These are phyloP conservation scores for Tetanocera ferruginea DNA, from an alignment of 2,888 invertebrate genomes.

Conservation along the genomic window DNA sequence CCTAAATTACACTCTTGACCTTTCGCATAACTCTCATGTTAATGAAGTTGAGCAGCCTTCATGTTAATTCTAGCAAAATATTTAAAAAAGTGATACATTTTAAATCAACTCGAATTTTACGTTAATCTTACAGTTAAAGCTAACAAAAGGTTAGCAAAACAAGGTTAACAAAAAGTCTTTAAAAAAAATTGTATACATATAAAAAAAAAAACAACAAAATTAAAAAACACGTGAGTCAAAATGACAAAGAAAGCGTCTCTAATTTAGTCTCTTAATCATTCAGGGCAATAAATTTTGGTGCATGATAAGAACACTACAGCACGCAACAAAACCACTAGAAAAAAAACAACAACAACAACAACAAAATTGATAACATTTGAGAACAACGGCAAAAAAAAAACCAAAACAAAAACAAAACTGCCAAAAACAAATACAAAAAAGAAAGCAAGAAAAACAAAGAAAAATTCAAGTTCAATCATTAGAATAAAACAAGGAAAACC, in stretches of 20 bases:
- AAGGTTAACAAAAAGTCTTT: too few species aligned
- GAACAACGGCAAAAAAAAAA: neutral
- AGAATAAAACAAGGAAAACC: neutral
- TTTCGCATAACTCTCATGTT: too few species aligned
- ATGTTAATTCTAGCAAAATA: neutral
- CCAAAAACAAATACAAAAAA: neutral
- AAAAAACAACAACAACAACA: slow-evolving; percentile 37
- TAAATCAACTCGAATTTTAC: neutral
- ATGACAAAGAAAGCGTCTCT: neutral
- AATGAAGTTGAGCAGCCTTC: too few species aligned
- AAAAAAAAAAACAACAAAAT: neutral
- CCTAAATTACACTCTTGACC: too few species aligned
- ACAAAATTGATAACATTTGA: slow-evolving; percentile 20
- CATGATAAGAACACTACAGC: too few species aligned
- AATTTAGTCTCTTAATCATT: too few species aligned
- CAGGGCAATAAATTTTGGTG: too few species aligned
- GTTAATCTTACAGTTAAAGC: too few species aligned
- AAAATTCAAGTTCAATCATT: slow-evolving; percentile 1
- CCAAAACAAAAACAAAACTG: neutral
- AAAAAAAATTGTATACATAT: too few species aligned
- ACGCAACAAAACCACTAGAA: neutral
- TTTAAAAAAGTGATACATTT: neutral
- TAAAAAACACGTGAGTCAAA: neutral
- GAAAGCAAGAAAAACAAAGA: too few species aligned
- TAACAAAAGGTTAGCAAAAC: too few species aligned